Conservation (phyloP, 2,113 vertebrate species). For the Hemiscyllium ocellatum region DNA sequence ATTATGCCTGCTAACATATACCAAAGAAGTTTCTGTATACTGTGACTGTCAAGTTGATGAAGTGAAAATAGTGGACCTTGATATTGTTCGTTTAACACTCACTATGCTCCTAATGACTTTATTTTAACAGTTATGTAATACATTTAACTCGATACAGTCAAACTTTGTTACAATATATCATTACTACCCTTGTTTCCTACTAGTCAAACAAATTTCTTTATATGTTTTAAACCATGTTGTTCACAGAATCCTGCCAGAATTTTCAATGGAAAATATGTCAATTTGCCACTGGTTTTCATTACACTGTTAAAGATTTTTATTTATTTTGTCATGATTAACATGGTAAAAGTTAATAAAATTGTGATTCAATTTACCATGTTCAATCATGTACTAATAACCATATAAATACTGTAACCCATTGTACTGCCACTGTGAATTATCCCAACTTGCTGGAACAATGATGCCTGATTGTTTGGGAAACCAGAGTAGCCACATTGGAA, state of each 20-base stretch:
- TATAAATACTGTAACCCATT: background rate
- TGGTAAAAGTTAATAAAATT: background rate
- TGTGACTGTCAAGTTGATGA: background rate
- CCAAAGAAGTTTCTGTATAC: background rate
- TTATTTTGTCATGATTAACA: background rate
- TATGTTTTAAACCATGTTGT: background rate
- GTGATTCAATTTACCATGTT: background rate
- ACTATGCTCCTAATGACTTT: background rate
- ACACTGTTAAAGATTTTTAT: background rate
- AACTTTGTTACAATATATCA: background rate
- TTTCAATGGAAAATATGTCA: background rate
- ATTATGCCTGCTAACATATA: background rate
- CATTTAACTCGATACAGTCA: background rate
- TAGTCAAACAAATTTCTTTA: background rate
- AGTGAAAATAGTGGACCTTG: background rate
- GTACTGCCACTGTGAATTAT: too few relatives aligned
- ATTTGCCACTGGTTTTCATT: background rate
- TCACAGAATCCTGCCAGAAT: background rate
- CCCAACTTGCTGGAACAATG: background rate
- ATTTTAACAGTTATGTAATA: background rate
- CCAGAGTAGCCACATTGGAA: slow-evolving; percentile 8
- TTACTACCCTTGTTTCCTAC: background rate
- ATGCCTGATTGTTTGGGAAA: background rate
- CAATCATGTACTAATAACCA: background rate
- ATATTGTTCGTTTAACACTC: background rate